Conservation (phyloP, 2,113 vertebrate species). For the Carassius carassius region DNA sequence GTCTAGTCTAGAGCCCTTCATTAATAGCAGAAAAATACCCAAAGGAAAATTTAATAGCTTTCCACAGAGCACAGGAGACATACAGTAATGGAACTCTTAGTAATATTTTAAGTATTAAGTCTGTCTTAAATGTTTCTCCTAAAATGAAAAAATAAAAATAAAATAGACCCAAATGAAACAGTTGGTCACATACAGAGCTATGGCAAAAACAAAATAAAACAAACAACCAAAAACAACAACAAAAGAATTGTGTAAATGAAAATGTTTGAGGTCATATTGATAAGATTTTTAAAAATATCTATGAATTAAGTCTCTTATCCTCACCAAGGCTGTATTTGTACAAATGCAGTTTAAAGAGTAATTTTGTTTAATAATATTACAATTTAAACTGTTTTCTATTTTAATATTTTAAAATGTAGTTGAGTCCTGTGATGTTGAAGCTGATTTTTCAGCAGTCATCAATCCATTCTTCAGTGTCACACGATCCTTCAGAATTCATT, state of each 20-base stretch:
- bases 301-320: no score
- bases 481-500: no score
- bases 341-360: no score
- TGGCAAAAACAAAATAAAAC: not conserved
- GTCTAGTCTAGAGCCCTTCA: not conserved
- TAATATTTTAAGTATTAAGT: not conserved
- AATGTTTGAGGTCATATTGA: not conserved
- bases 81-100: not conserved
- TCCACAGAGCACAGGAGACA: not conserved
- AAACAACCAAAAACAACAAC: no score
- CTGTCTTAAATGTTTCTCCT: not conserved
- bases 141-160: not conserved
- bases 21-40: conserved; percentile 10
- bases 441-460: no score
- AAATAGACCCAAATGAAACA: not conserved
- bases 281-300: no score
- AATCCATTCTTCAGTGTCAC: no score
- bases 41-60: not conserved
- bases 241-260: not conserved
- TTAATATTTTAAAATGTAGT: no score
- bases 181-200: not conserved
- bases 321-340: not conserved
- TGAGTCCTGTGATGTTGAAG: no score
- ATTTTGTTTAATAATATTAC: not conserved
- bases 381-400: not conserved